These are phyloP conservation scores for Baronia brevicornis DNA, from an alignment of 2,888 invertebrate genomes.

Conservation along the genomic window DNA sequence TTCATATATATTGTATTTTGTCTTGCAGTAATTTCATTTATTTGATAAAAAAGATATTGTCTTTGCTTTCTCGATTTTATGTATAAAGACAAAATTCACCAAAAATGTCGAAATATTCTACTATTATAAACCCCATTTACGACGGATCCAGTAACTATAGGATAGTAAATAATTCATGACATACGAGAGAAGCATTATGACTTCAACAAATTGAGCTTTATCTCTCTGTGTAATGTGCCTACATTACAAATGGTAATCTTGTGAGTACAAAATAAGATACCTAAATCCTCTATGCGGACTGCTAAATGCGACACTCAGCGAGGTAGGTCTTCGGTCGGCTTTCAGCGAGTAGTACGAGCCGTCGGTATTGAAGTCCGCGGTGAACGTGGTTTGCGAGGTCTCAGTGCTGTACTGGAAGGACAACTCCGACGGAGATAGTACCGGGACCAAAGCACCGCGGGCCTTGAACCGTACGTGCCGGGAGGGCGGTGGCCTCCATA, in stretches of 20 bases:
- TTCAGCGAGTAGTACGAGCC: conserved; percentile 49
- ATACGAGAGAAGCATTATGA: too few relatives aligned
- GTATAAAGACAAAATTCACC: too few relatives aligned
- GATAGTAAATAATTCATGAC: too few relatives aligned
- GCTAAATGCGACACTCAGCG: conserved; percentile 45
- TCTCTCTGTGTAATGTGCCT: too few relatives aligned
- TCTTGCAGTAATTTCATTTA: too few relatives aligned
- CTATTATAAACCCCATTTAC: too few relatives aligned
- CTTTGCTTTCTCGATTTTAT: too few relatives aligned
- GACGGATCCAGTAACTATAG: too few relatives aligned
- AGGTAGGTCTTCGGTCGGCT: conserved; percentile 44
- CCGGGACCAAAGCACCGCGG: conserved; percentile 49
- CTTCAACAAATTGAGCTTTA: too few relatives aligned
- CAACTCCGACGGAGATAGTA: conserved; percentile 45
- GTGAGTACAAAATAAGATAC: conserved; percentile 27
- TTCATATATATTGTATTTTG: too few relatives aligned
- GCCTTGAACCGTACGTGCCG: conserved; percentile 62
- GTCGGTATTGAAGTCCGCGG: conserved; percentile 41
- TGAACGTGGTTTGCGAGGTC: conserved; percentile 32
- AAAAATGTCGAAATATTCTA: too few relatives aligned
- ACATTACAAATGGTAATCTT: neutral
- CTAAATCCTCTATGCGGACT: conserved; percentile 55
- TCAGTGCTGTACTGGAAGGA: conserved; percentile 43
- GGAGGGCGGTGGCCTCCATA: conserved; percentile 63
- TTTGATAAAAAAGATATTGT: too few relatives aligned